Evolutionary conservation across 2,113 vertebrate species (phyloP), one percentile per base, ranked within the genome.

Genomic region (Brachionichthys hirsutus): DNA sequence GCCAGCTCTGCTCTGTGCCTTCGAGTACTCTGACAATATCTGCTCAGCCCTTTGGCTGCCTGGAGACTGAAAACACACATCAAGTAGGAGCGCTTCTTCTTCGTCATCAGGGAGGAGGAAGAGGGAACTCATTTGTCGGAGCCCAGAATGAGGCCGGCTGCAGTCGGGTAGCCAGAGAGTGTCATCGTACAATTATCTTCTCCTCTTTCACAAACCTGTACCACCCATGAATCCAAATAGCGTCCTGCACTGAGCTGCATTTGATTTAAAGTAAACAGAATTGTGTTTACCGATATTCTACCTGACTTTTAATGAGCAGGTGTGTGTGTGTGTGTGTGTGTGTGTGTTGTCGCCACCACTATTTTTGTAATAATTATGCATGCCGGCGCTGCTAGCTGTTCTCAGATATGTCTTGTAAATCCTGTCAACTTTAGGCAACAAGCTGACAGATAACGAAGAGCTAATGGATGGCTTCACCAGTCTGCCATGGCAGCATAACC

Each of bases 401-500:
- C 67, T 42, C 54, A 53, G 64, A 67, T 72, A 34, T 67, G 59
- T 77, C 69, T 58, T 62, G 49, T 79, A 81, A 77, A 75, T 81
- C 66, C 74, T 83, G 87, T 87, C 85, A 85, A 78, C 75, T 63
- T 42, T 45, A 52, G 71, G 73, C 74, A 81, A 81, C 60, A 34
- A 62, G 57, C 70, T 82, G 88, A 86, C 80, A 85, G 85, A 73
- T 83, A 87, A 74, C 59, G 68, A 79, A 72, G 62, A 80, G 73
- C 82, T 88, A 90, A 90, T 87, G 67, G 86, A 87, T 82, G 70
- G 65, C 80, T 86, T 74, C 67, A 78, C 77, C 70, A 49, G 68
- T 77, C 84, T 63, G 58, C 59, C 61, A 46, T 78, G 85, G 76
- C 78, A 68, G 66, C 76, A 49, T 52, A 69, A 76, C 78, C 70